phyloP scores from a whole-genome alignment of 2,113 vertebrate genomes.

The Cyprinodon variegatus region DNA sequence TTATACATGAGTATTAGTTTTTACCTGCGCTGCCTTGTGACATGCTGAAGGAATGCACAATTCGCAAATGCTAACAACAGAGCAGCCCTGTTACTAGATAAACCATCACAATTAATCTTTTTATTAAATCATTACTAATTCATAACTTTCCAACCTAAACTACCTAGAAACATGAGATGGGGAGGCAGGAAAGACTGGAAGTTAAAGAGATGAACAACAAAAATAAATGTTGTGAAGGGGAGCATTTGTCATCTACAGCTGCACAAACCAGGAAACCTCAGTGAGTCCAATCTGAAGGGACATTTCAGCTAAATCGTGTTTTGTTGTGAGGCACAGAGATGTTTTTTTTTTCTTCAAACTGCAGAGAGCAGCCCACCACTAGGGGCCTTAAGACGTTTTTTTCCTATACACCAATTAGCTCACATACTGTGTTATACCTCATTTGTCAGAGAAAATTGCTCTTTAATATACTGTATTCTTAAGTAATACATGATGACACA shows the following conservation, averaged over 20 bases:
- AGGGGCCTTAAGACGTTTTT: conserved; percentile 62
- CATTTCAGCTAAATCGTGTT: conserved; percentile 48
- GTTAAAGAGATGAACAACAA: conserved; percentile 30
- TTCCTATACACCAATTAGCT: conserved; percentile 60
- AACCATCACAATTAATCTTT: conserved; percentile 64
- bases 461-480: conserved; percentile 33
- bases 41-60: conserved; percentile 16
- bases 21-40: conserved; percentile 19
- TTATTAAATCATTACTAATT: conserved; percentile 73
- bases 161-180: conserved; percentile 36
- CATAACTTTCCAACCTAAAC: conserved; percentile 50
- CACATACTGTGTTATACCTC: conserved; percentile 42
- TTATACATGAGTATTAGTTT: neutral
- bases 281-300: conserved; percentile 24
- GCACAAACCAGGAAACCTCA: conserved; percentile 19
- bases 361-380: conserved; percentile 57
- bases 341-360: conserved; percentile 39
- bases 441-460: conserved; percentile 35
- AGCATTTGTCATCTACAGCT: conserved; percentile 18
- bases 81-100: conserved; percentile 59
- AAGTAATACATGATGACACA: conserved; percentile 28
- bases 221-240: conserved; percentile 36
- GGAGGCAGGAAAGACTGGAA: conserved; percentile 16
- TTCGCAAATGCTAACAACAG: conserved; percentile 14
- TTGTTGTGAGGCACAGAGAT: conserved; percentile 29